A percentile compares a stretch with the other conserved stretches of the same genome.
phyloP scores from a whole-genome alignment of 2,113 vertebrate genomes.

The Monarcha castaneiventris region DNA sequence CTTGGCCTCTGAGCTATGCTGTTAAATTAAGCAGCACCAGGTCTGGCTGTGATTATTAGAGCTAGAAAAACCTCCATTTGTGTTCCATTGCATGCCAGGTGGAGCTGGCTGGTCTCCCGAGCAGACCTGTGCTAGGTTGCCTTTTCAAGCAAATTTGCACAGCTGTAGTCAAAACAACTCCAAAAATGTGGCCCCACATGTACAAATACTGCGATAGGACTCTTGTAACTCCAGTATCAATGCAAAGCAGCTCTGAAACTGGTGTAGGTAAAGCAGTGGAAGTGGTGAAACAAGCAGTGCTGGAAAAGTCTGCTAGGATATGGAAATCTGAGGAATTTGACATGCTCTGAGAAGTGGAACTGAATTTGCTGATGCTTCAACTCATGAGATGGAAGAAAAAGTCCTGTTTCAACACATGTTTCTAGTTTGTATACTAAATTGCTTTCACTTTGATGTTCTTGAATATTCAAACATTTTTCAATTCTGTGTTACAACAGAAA shows the following conservation, averaged over 20 bases:
- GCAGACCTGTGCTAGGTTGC: constrained; percentile 17
- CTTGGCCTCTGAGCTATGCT: constrained; percentile 16
- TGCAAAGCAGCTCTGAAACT: background rate
- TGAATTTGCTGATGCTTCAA: background rate
- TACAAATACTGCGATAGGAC: background rate
- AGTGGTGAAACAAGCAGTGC: background rate
- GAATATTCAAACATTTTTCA: background rate
- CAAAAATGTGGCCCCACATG: background rate
- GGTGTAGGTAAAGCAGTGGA: background rate
- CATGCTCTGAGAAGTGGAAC: background rate
- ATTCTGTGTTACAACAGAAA: background rate
- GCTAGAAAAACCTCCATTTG: constrained; percentile 41
- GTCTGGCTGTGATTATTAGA: constrained; percentile 43
- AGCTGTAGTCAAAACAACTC: background rate
- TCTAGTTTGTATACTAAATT: background rate
- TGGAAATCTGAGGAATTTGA: background rate
- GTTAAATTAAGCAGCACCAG: constrained; percentile 50
- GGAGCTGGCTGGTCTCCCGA: background rate
- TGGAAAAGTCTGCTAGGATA: background rate
- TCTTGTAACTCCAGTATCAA: background rate
- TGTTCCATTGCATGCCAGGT: constrained; percentile 11
- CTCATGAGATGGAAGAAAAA: background rate
- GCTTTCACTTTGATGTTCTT: background rate
- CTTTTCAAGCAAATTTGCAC: background rate
- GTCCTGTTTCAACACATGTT: background rate